These are phyloP conservation scores for Crotalus viridis DNA, from an alignment of 2,113 vertebrate genomes.

Conservation along the genomic window DNA sequence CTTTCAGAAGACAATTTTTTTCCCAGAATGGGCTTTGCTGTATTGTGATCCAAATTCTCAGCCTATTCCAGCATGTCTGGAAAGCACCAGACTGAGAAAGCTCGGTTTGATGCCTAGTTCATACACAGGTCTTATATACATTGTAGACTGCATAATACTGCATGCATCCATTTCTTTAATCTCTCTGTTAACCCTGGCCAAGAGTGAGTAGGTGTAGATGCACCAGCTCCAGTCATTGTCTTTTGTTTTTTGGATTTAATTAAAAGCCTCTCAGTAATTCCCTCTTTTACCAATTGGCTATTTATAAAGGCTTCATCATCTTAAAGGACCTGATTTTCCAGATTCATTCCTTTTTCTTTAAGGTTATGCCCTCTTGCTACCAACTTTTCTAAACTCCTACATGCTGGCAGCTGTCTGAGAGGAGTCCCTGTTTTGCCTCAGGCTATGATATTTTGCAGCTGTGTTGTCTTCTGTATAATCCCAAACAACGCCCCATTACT, in stretches of 20 bases:
- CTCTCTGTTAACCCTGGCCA: not conserved
- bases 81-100: not conserved
- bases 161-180: not conserved
- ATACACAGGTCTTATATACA: not conserved
- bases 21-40: not conserved
- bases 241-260: not conserved
- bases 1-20: not conserved
- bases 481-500: not conserved
- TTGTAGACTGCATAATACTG: not conserved
- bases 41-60: not conserved
- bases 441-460: constrained; percentile 12
- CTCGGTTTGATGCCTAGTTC: not conserved
- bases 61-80: not conserved
- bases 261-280: not conserved
- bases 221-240: not conserved
- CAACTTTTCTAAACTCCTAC: not conserved
- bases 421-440: not conserved
- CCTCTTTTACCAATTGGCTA: not conserved
- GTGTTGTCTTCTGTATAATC: constrained; percentile 9
- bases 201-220: not conserved
- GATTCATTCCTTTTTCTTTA: not conserved
- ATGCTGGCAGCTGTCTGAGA: not conserved
- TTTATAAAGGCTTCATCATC: not conserved
- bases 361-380: not conserved
- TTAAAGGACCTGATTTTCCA: not conserved